Evolutionary conservation across 23 tunicate genomes (phyloP).

Genomic region (Halocynthia aurantium): DNA sequence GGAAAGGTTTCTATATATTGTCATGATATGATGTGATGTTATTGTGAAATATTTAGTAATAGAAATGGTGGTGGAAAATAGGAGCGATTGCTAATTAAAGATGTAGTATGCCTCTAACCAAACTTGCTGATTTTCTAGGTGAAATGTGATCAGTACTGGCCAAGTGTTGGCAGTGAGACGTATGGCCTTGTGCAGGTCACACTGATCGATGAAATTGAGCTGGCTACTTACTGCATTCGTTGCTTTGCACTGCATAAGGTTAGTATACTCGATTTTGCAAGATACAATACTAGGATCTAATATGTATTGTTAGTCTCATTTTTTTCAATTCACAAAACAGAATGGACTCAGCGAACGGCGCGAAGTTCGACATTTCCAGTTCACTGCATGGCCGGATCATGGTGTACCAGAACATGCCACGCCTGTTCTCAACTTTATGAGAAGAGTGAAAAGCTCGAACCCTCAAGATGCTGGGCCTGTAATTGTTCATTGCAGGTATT

Average conservation of each 20-base stretch:
- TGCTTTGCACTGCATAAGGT: constrained; percentile 54
- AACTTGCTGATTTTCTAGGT: constrained; percentile 24
- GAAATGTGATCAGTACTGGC: constrained; percentile 96
- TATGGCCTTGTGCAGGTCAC: constrained; percentile 70
- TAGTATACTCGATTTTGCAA: background rate
- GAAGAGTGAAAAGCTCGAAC: constrained; percentile 60
- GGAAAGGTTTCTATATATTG: constrained; percentile 32
- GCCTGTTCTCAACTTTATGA: constrained; percentile 85
- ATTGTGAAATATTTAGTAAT: background rate
- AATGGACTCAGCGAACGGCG: constrained; percentile 72
- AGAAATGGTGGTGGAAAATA: background rate
- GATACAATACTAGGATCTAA: background rate
- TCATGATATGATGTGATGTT: too few relatives aligned
- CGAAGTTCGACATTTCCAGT: constrained; percentile 87
- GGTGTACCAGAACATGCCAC: constrained; percentile 99
- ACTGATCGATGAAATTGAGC: constrained; percentile 68
- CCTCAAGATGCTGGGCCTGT: constrained; percentile 72
- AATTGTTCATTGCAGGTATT: constrained; percentile 92
- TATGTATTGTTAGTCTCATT: background rate
- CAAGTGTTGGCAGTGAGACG: constrained; percentile 40
- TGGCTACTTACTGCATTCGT: constrained; percentile 76
- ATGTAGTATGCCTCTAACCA: too few relatives aligned
- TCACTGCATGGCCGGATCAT: constrained; percentile 99
- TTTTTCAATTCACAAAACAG: constrained; percentile 14
- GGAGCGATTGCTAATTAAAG: too few relatives aligned